Evolutionary conservation across 1,140 invertebrate genomes (phyloP), one percentile per base, ranked within the genome.

Genomic region (Achatina immaculata): DNA sequence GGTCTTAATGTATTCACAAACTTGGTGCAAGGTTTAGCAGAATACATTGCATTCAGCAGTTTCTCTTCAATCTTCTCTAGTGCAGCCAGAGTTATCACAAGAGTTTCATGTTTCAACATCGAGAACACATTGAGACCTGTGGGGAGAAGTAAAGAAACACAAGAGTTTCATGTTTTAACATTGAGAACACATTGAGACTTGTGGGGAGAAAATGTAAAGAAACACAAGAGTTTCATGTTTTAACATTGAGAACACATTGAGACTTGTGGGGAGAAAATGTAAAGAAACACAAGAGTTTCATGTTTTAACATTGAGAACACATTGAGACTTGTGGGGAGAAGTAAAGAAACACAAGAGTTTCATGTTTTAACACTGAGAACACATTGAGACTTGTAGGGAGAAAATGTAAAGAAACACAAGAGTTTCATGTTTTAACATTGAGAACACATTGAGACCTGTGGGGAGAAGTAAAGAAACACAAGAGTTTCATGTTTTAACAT

Each of bases 51-150:
- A 83, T 92, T 93, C n/a, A 99, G 88, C 42, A 99, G 87, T 91
- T 95, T 95, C 77, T 96, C 93, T 92, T 99, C 96, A 84, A 99
- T 94, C 85, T 93, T 92, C 87, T 97, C 94, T 0, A 96, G 94
- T 16, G 98, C 97, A 68, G 93, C 92, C 83, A 95, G 91, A 1
- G 98, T 99, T 0, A 99, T 89, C 0, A 99, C 95, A 24, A 99
- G 89, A 0, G 98, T 99, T 81, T 97, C 95, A 92, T 99, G 96
- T 92, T 99, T 99, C 48, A 99, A 89, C 96, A 99, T 98, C 75
- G 93, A 94, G 87, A 92, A 89, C 93, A 98, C 93, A 90, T 95
- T 95, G 55, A 95, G 88, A 74, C 93, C 93, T 92, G 85, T 11
- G 36, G 88, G 86, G 43, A 83, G 69, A 86, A 83, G 81, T 21